A percentile compares a stretch with the other conserved stretches of the same genome.
Evolutionary conservation across 1,140 invertebrate genomes (phyloP).

Genomic region (Ooceraea biroi): DNA sequence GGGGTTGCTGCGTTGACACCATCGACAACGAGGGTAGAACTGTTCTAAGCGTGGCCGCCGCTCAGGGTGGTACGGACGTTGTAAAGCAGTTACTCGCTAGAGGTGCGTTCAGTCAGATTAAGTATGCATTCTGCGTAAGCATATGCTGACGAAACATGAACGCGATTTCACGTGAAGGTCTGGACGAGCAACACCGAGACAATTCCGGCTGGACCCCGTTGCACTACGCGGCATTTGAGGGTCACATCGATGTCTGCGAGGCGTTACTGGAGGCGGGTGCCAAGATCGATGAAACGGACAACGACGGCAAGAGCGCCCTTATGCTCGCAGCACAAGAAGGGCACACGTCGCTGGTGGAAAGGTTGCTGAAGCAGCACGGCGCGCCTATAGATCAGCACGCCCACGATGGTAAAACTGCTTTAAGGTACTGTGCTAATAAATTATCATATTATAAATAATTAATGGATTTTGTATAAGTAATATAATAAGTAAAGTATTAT

Average conservation of each 20-base stretch:
- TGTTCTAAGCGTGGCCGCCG: conserved; percentile 94
- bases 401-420: conserved; percentile 97
- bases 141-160: conserved; percentile 1
- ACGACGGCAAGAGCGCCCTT: conserved; percentile 96
- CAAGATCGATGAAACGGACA: conserved; percentile 95
- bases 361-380: conserved; percentile 91
- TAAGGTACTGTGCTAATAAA: conserved; percentile 87
- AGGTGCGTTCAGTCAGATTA: conserved; percentile 81
- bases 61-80: conserved; percentile 93
- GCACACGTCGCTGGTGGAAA: conserved; percentile 90
- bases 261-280: conserved; percentile 96
- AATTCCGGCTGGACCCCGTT: conserved; percentile 97
- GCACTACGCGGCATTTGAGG: conserved; percentile 97
- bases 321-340: conserved; percentile 96
- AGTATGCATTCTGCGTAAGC: neutral
- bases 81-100: conserved; percentile 95
- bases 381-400: conserved; percentile 95
- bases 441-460: conserved; percentile 43
- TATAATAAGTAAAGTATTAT: no score
- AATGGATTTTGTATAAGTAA: conserved; percentile 49
- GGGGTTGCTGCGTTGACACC: conserved; percentile 95
- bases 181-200: conserved; percentile 96
- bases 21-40: conserved; percentile 97
- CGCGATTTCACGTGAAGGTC: conserved; percentile 85
- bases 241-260: conserved; percentile 95